A percentile compares a stretch with the other conserved stretches of the same genome.
Conservation (phyloP, 2,797 vertebrate genomes). For the Antrozous pallidus region DNA sequence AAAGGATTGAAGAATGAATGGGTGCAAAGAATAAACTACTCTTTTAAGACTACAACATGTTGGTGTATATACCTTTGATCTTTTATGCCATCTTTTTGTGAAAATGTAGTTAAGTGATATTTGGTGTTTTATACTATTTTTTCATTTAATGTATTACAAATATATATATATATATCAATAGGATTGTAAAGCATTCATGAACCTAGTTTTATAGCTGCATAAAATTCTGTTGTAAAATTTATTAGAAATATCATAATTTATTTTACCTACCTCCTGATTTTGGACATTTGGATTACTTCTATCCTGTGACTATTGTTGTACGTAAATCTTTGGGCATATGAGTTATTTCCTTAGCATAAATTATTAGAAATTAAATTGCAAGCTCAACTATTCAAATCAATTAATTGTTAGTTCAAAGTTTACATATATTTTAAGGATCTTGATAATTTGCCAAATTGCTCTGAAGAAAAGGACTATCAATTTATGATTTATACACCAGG, state of each 20-base stretch:
- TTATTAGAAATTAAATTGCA: not conserved
- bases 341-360: conserved; percentile 16
- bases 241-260: not conserved
- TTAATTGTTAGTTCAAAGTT: not conserved
- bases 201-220: conserved; percentile 20
- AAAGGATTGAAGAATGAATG: not conserved
- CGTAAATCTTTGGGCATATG: not conserved
- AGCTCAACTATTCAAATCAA: not conserved
- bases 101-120: not conserved
- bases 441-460: not conserved
- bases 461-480: not conserved
- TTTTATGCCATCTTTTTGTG: not conserved
- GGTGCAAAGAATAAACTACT: not conserved
- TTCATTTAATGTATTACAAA: conserved; percentile 1
- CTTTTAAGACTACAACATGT: not conserved
- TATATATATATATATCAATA: not conserved
- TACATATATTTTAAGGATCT: not conserved
- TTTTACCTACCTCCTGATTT: conserved; percentile 30
- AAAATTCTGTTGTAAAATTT: not conserved
- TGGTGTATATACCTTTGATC: not conserved
- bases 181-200: not conserved
- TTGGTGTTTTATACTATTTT: not conserved
- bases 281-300: not conserved
- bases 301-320: not conserved
- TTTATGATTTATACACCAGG: not conserved